Evolutionary conservation across 2,888 invertebrate genomes (phyloP).

Genomic region (Chymomyza procnemis): DNA sequence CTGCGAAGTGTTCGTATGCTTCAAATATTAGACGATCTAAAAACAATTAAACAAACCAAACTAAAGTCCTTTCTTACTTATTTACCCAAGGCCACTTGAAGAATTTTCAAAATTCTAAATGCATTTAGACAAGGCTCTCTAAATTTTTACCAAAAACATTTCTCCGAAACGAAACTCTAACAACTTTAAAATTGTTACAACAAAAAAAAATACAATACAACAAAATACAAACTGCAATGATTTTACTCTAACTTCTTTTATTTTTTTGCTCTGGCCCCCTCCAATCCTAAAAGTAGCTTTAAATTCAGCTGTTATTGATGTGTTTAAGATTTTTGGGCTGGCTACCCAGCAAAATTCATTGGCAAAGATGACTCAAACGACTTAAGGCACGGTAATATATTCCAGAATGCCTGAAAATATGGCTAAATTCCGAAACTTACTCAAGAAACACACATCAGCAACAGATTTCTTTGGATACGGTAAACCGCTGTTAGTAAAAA

Average conservation of each 20-base stretch:
- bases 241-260: constrained; percentile 2
- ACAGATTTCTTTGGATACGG: not conserved
- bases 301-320: constrained; percentile 37
- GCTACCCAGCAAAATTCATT: not conserved
- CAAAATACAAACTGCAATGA: constrained; percentile 14
- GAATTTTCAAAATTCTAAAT: too few relatives aligned
- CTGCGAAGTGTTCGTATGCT: too few relatives aligned
- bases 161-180: too few relatives aligned
- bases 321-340: constrained; percentile 20
- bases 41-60: too few relatives aligned
- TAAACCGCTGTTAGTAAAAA: not conserved
- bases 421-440: not conserved
- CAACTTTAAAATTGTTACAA: not conserved
- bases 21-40: too few relatives aligned
- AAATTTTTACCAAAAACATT: too few relatives aligned
- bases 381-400: not conserved
- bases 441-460: not conserved
- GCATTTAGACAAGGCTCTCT: too few relatives aligned
- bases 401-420: not conserved
- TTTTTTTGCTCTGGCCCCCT: constrained; percentile 27
- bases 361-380: too few relatives aligned
- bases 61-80: too few relatives aligned
- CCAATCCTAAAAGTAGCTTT: constrained; percentile 13
- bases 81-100: too few relatives aligned
- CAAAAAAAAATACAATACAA: not conserved